Evolutionary conservation across 2,797 vertebrate genomes (phyloP).

Genomic region (Aselliscus stoliczkanus): DNA sequence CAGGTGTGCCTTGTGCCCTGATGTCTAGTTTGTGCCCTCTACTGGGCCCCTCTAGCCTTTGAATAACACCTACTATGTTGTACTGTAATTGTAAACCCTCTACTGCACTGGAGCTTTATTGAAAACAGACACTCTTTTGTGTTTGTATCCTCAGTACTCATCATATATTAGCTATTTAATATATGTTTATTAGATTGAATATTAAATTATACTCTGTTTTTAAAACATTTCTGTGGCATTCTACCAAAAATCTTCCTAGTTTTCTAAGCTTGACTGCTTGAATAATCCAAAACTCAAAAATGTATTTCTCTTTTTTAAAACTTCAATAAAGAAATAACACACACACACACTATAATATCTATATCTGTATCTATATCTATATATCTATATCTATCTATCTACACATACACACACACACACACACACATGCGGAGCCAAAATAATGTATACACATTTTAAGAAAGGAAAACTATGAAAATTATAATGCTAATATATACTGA

Average conservation of each 20-base stretch:
- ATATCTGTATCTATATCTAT: no score
- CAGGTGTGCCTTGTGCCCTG: background rate
- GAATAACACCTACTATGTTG: no score
- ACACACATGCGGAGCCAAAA: background rate
- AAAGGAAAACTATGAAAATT: no score
- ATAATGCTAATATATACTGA: no score
- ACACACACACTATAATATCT: no score
- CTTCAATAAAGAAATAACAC: background rate
- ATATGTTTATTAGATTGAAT: background rate
- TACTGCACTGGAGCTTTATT: background rate
- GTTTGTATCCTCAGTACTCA: background rate
- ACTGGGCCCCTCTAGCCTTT: background rate
- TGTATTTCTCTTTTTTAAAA: background rate
- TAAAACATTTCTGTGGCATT: background rate
- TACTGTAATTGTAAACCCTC: background rate
- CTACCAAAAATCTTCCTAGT: background rate
- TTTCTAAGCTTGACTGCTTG: background rate
- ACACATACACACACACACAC: no score
- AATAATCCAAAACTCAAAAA: background rate
- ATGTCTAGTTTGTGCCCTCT: accelerated
- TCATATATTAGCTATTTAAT: background rate
- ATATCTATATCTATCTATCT: no score
- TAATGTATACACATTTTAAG: background rate
- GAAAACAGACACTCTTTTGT: background rate
- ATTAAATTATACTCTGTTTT: background rate